Conservation (phyloP, 1,140 invertebrate genomes). For the Pentalonia nigronervosa region DNA sequence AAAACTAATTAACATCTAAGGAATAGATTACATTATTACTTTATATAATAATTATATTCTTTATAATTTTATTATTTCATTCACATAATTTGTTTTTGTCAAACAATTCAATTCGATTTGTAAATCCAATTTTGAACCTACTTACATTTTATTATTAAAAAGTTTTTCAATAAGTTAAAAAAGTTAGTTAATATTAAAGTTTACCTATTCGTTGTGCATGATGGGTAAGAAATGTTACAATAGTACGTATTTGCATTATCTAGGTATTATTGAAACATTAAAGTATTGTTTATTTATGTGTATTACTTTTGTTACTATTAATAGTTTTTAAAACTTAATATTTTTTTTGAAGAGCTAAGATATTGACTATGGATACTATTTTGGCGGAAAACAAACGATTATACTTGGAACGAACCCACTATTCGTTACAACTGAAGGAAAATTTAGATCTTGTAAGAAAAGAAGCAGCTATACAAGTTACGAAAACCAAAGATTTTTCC, state of each 20-base stretch:
- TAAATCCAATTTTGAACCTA: not conserved
- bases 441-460: constrained; percentile 18
- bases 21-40: too few species aligned
- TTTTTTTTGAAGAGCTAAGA: constrained; percentile 1
- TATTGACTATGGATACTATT: not conserved
- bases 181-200: not conserved
- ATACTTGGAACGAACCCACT: constrained; percentile 17
- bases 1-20: too few species aligned
- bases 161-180: not conserved
- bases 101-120: not conserved
- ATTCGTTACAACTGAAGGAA: constrained; percentile 37
- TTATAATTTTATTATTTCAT: not conserved
- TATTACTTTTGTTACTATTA: too few species aligned
- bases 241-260: not conserved
- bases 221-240: not conserved
- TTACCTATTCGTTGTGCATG: not conserved
- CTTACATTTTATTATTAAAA: not conserved
- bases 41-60: not conserved
- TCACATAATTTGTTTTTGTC: not conserved
- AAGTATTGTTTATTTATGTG: not conserved
- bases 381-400: not conserved
- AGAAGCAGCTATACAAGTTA: constrained; percentile 39
- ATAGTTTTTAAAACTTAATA: not conserved
- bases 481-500: constrained; percentile 35
- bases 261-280: not conserved